Base-by-base conservation (phyloP, 2,113 vertebrate species). In the Perccottus glenii region DNA sequence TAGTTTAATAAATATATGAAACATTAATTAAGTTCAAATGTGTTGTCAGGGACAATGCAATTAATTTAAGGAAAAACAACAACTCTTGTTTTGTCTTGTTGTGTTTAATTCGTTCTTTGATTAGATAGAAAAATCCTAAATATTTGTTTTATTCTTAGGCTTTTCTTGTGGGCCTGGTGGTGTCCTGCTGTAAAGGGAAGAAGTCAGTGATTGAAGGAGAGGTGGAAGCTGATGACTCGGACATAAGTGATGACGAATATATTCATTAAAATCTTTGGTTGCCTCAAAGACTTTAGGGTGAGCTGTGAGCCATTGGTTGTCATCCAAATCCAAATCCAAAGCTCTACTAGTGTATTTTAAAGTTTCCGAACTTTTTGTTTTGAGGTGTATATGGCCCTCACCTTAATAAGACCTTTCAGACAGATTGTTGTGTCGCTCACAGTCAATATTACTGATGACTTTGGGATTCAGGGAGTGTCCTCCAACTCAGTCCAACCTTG, bases 151-250 rank as follows among this genome's bases (percentile, higher is more conserved):
- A 61, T 65, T 67, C 57, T 19, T 36, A 99, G 98, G 93, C 96
- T 14, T 99, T 99, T 69, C 83, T 98, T 82, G 88, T 99, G 59
- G 98, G 98, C 49, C 89, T 98, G 84, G 81, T 94, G 75, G 94
- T 98, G 60, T 98, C 98, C 11, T 98, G 98, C 88, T 98, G 95
- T 91, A 95, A 94, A 93, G 96, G 96, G 75, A 99, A 97, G 92
- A 98, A 96, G 79, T 98, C 98, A 0, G 93, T 99, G 88, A 96
- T 98, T 77, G 97, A 99, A 91, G 96, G 96, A 65, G 94, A 96
- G 82, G 94, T 96, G 78, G 95, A 97, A 77, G 96, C 95, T 9
- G 96, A 96, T 6, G 96, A 98, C 82, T 99, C 96, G 12, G 97
- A 98, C 80, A 64, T 95, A 50, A 98, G 96, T 70, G 98, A 99